phyloP scores from a whole-genome alignment of 2,113 vertebrate genomes.

The Trinectes maculatus region DNA sequence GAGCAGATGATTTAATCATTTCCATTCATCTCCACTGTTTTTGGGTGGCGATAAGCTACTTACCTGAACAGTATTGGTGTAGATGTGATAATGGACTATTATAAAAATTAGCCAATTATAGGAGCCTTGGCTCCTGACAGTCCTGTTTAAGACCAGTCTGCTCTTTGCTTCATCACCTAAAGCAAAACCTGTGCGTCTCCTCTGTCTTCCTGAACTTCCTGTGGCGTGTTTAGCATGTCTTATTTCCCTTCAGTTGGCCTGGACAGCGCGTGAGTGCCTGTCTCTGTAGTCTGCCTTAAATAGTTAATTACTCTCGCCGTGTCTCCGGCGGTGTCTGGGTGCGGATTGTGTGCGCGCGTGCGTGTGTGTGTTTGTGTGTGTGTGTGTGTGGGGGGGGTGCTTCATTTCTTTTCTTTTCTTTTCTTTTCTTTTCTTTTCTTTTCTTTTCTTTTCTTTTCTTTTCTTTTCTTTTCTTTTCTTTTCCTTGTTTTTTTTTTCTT shows the following conservation, averaged over 20 bases:
- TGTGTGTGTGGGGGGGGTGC: slow-evolving; percentile 56
- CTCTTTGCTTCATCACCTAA: background rate
- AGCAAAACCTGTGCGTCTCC: slow-evolving; percentile 27
- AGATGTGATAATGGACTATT: too few species aligned
- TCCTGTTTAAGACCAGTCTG: too few species aligned
- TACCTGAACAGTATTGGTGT: too few species aligned
- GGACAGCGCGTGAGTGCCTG: slow-evolving; percentile 10
- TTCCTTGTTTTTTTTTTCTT: background rate
- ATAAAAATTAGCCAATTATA: too few species aligned
- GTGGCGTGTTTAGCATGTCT: background rate
- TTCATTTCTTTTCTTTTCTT: slow-evolving; percentile 68
- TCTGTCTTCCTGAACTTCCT: slow-evolving; percentile 21
- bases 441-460: slow-evolving; percentile 25
- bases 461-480: slow-evolving; percentile 46
- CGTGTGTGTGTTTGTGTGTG: too few species aligned
- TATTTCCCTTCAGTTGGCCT: slow-evolving; percentile 15
- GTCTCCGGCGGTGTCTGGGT: slow-evolving; percentile 74
- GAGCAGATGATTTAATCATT: too few species aligned
- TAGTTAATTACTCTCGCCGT: slow-evolving; percentile 79
- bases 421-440: background rate
- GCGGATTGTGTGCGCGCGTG: too few species aligned
- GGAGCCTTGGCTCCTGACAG: too few species aligned
- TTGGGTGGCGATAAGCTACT: too few species aligned
- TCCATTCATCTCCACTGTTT: too few species aligned
- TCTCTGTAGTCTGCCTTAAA: slow-evolving; percentile 64